phyloP scores from a whole-genome alignment of 2,113 vertebrate species.

The Ictalurus punctatus region DNA sequence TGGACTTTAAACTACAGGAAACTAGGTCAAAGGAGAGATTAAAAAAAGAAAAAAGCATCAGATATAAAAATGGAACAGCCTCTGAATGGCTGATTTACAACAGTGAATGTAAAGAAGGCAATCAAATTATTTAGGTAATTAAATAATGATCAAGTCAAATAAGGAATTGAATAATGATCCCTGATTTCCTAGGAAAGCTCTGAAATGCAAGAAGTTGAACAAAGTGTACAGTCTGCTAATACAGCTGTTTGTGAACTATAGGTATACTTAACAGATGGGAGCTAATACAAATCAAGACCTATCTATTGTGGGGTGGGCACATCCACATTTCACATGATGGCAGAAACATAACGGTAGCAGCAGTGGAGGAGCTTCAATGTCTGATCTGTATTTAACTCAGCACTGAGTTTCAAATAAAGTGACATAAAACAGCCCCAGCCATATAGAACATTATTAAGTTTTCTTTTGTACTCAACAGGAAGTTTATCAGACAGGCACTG shows the following conservation, averaged over 20 bases:
- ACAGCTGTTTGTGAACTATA: not conserved
- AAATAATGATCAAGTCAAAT: not conserved
- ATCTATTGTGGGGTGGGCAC: not conserved
- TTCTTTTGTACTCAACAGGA: not conserved
- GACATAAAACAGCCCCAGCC: not conserved
- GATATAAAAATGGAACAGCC: slow-evolving; percentile 6
- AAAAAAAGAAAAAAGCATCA: not conserved
- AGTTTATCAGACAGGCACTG: not conserved
- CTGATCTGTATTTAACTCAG: not conserved
- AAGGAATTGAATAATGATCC: not conserved
- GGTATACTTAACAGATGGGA: not conserved
- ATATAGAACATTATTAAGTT: not conserved
- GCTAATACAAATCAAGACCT: not conserved
- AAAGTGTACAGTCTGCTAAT: not conserved
- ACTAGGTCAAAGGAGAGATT: slow-evolving; percentile 39
- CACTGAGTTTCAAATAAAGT: not conserved
- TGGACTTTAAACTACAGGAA: slow-evolving; percentile 46
- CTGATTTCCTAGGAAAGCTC: not conserved
- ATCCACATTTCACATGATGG: not conserved
- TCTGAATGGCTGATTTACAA: not conserved
- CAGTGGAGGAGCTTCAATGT: too few species aligned
- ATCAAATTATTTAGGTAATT: not conserved
- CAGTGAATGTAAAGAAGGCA: not conserved
- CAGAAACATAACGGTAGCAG: not conserved
- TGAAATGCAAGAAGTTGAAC: not conserved